Evolutionary conservation across 2,888 invertebrate genomes (phyloP).

Genomic region (Biston stratarius): DNA sequence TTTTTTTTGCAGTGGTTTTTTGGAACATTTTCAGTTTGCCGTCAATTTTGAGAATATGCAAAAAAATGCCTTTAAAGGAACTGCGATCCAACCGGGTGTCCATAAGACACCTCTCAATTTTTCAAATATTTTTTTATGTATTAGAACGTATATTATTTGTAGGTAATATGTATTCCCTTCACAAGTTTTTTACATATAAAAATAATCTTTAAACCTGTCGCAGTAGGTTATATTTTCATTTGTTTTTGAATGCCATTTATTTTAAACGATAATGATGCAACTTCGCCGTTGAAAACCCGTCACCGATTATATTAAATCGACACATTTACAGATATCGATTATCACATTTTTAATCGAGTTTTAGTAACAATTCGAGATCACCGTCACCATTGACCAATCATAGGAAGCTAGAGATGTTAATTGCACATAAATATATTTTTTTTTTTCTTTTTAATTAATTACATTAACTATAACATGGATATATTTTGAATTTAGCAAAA

Average conservation of each 20-base stretch:
- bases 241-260: slow-evolving; percentile 7
- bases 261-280: slow-evolving; percentile 50
- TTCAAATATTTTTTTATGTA: too few species aligned
- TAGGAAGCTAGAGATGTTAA: slow-evolving; percentile 64
- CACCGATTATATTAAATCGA: slow-evolving; percentile 11
- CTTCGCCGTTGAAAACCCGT: slow-evolving; percentile 43
- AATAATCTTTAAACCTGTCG: neutral
- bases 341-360: neutral
- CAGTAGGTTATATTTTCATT: neutral
- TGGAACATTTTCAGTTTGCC: too few species aligned
- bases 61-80: too few species aligned
- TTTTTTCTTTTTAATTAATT: slow-evolving; percentile 10
- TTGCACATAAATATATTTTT: slow-evolving; percentile 36
- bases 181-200: too few species aligned
- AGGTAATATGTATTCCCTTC: too few species aligned
- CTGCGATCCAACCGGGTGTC: too few species aligned
- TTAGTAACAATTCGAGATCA: slow-evolving; percentile 17
- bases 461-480: neutral
- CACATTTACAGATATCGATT: neutral
- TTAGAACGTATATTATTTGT: too few species aligned
- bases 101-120: too few species aligned
- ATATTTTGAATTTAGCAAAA: neutral
- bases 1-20: too few species aligned
- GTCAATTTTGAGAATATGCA: too few species aligned
- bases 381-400: slow-evolving; percentile 70